Conservation (phyloP, 2,113 vertebrate genomes). For the Leiothrix lutea region DNA sequence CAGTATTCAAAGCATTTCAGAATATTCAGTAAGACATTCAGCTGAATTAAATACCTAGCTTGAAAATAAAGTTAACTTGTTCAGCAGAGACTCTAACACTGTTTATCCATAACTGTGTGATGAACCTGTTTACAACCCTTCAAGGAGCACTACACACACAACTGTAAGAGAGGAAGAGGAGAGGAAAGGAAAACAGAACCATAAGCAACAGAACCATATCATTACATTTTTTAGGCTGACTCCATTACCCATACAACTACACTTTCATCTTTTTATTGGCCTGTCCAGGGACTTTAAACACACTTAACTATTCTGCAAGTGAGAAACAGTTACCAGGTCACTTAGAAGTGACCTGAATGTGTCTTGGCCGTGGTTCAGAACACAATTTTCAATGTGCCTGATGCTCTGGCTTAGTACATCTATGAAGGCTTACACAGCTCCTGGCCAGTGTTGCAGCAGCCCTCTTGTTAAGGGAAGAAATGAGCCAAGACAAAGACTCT, state of each 20-base stretch:
- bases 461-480: not conserved
- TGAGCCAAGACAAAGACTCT: not conserved
- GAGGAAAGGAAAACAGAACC: not conserved
- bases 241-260: not conserved
- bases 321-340: not conserved
- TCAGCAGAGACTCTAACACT: not conserved
- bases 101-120: accelerated
- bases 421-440: not conserved
- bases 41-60: not conserved
- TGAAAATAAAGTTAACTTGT: not conserved
- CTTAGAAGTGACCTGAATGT: not conserved
- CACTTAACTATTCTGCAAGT: not conserved
- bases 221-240: not conserved
- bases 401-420: not conserved
- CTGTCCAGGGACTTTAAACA: not conserved
- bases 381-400: not conserved
- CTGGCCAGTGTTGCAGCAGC: not conserved
- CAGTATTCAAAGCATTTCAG: not conserved
- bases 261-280: not conserved
- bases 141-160: accelerated
- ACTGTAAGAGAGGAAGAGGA: not conserved
- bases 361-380: not conserved
- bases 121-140: not conserved
- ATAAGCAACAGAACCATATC: accelerated
- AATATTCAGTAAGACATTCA: not conserved